Base-by-base conservation (phyloP, 2,888 invertebrate genomes). In the Drosophila nr. fundita region DNA sequence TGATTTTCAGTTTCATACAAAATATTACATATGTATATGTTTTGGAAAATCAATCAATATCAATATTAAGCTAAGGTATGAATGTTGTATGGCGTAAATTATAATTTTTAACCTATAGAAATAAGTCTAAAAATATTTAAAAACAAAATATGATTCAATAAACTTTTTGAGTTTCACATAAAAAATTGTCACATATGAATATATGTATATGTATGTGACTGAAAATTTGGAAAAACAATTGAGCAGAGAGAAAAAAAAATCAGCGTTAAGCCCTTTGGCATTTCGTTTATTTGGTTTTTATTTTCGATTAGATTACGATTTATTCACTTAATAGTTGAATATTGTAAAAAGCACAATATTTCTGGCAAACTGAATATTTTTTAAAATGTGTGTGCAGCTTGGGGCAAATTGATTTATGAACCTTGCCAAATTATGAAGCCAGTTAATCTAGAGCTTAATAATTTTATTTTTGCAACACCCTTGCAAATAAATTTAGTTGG, bases 251-350 rank as follows among this genome's bases (percentile, higher is more conserved):
- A 13, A 21, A 21, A 6, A 6, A 21, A 11, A 21, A 42, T 42
- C 3, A 40, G 7, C 15, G 2, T 36, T 15, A 34, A 34, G 2
- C 13, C 0, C 0, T 34, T 2, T 15, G 2, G 1, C 18, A 18
- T 36, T 36, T 36, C 18, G 18, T n/a, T 4, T n/a, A 7, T 29
- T 29, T 29, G 6, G 6, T 29, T 6, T 29, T 6, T 21, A 42
- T 21, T n/a, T n/a, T 42, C 3, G n/a, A 42, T 3, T 5, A 13
- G 11, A 42, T 21, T 6, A 13, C 6, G 42, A 42, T 5, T 42
- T 42, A n/a, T n/a, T 42, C 4, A 30, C 30, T 30, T 10, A 30
- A 30, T 30, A 1, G 8, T 24, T 45, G 8, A 15, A 15, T 7
- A 45, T 21, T 21, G 1, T 4, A 13, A 13, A 13, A 45, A n/a